Percentiles rank a stretch among this genome's conserved stretches.
Conservation (phyloP, 2,888 invertebrate genomes). For the Dryadula phaetusa region DNA sequence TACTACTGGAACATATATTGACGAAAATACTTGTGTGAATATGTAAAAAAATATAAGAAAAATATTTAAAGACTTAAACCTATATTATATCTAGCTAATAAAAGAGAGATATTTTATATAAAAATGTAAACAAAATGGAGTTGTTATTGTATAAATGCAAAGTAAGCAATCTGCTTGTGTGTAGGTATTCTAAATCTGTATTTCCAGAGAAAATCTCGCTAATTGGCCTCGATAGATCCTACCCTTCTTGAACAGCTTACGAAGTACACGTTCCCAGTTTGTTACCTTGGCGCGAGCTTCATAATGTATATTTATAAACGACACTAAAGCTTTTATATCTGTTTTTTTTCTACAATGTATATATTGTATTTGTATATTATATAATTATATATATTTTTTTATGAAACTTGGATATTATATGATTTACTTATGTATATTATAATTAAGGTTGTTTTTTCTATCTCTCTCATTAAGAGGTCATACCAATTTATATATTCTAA, state of each 20-base stretch:
- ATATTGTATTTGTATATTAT: background rate
- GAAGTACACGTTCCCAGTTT: constrained; percentile 8
- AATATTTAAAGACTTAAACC: no score
- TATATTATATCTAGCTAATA: no score
- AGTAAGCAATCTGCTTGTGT: background rate
- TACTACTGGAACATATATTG: no score
- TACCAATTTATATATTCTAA: no score
- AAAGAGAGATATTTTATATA: no score
- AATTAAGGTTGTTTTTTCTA: no score
- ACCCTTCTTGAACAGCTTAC: constrained; percentile 25
- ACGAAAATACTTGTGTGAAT: no score
- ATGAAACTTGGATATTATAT: background rate
- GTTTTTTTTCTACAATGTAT: background rate
- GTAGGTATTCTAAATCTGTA: constrained; percentile 17
- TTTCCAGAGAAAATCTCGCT: constrained; percentile 25
- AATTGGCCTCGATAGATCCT: constrained; percentile 30
- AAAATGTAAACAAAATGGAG: no score
- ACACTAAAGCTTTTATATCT: background rate
- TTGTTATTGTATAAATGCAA: background rate
- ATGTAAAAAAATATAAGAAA: no score
- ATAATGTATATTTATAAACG: constrained; percentile 3
- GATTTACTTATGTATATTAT: no score
- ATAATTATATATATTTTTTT: background rate
- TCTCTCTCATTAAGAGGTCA: no score
- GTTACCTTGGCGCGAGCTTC: background rate